Percentiles rank a stretch among this genome's conserved stretches.
Evolutionary conservation across 2,797 vertebrate species (phyloP).

Genomic region (Pteropus rufus): DNA sequence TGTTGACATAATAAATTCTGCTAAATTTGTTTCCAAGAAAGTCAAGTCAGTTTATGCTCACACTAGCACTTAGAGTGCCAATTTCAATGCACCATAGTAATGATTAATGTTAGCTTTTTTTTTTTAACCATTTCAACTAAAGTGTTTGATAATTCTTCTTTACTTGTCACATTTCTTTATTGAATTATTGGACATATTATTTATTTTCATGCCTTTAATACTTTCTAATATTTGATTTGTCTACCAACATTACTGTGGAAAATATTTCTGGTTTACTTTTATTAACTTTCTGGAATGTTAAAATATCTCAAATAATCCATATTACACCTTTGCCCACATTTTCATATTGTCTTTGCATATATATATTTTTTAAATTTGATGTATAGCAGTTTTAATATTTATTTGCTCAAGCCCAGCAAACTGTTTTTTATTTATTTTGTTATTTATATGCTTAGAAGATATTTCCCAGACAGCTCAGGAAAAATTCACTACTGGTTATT

Average conservation of each 20-base stretch:
- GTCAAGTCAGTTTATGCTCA: not conserved
- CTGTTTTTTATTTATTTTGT: not conserved
- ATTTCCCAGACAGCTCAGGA: not conserved
- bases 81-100: not conserved
- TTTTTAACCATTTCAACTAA: not conserved
- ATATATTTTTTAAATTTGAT: not conserved
- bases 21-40: not conserved
- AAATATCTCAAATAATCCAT: not conserved
- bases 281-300: not conserved
- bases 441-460: not conserved
- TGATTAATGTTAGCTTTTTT: not conserved
- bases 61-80: not conserved
- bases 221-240: not conserved
- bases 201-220: not conserved
- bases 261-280: not conserved
- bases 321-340: rapidly evolving
- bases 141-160: not conserved
- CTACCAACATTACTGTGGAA: not conserved
- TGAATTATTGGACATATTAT: not conserved
- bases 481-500: not conserved
- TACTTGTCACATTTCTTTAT: not conserved
- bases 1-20: not conserved
- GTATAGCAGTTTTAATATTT: not conserved
- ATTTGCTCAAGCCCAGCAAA: not conserved
- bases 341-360: not conserved